phyloP scores from a whole-genome alignment of 2,888 invertebrate species.

The Tipula vernalis region DNA sequence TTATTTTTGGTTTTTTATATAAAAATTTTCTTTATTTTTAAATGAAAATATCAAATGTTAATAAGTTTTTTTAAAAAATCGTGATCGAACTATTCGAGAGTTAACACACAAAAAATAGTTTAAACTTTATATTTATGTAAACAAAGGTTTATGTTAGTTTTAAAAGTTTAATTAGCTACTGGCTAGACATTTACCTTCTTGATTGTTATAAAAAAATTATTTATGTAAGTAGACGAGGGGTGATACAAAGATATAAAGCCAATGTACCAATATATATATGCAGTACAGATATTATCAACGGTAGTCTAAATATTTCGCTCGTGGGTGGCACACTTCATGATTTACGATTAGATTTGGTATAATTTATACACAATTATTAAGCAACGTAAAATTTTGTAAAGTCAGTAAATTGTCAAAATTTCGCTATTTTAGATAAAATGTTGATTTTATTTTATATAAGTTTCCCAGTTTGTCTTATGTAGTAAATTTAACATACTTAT shows the following conservation, averaged over 20 bases:
- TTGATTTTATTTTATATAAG: too few relatives aligned
- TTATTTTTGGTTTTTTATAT: not conserved
- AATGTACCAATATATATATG: too few relatives aligned
- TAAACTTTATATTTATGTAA: not conserved
- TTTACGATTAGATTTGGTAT: not conserved
- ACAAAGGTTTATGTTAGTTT: not conserved
- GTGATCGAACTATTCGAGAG: not conserved
- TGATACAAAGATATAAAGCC: not conserved
- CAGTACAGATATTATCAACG: too few relatives aligned
- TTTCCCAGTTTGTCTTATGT: too few relatives aligned
- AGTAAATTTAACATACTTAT: too few relatives aligned
- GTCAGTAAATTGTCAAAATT: too few relatives aligned
- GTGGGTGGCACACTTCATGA: not conserved
- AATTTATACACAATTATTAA: not conserved
- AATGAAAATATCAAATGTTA: not conserved
- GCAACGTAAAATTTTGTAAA: too few relatives aligned
- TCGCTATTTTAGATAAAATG: too few relatives aligned
- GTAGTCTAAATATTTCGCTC: too few relatives aligned
- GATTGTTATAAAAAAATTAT: not conserved
- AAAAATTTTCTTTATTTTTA: not conserved
- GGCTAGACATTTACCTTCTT: not conserved
- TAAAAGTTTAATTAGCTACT: not conserved
- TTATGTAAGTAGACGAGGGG: not conserved
- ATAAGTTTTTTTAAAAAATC: not conserved
- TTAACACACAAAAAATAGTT: not conserved